Conservation (phyloP, 2,888 invertebrate genomes). For the Scaptomyza polygonia region DNA sequence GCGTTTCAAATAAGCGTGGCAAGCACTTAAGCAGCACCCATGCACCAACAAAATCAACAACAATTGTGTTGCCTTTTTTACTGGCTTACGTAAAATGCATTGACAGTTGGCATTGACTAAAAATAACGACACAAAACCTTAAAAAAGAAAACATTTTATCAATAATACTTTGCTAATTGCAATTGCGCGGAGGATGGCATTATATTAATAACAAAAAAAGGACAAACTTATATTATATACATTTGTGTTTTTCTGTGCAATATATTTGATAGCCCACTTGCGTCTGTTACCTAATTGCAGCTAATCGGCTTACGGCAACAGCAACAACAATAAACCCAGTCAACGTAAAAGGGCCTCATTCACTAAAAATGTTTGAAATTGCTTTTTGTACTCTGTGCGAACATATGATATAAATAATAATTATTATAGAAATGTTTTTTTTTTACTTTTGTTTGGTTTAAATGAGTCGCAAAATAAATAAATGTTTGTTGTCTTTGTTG, state of each 20-base stretch:
- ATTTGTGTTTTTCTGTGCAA: constrained; percentile 26
- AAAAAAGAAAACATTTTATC: constrained; percentile 33
- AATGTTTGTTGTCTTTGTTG: constrained; percentile 31
- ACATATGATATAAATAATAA: constrained; percentile 1
- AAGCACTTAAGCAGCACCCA: constrained; percentile 41
- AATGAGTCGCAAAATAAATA: constrained; percentile 50
- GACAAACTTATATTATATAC: background rate
- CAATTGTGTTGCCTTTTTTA: background rate
- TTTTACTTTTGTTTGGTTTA: constrained; percentile 47
- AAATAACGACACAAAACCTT: constrained; percentile 8
- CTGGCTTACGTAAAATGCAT: constrained; percentile 55
- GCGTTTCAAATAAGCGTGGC: constrained; percentile 44
- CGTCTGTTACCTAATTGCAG: constrained; percentile 41
- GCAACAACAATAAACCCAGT: constrained; percentile 22
- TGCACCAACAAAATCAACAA: background rate
- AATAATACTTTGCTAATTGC: constrained; percentile 59
- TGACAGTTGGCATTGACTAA: constrained; percentile 28
- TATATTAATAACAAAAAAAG: background rate
- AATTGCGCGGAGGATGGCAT: constrained; percentile 37
- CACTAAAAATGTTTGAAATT: constrained; percentile 28
- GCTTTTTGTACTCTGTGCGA: constrained; percentile 1
- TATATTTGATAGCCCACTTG: constrained; percentile 17
- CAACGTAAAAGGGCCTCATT: constrained; percentile 52
- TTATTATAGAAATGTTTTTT: constrained; percentile 8
- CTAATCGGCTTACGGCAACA: constrained; percentile 41